A percentile compares a stretch with the other conserved stretches of the same genome.
Conservation (phyloP, 2,888 invertebrate genomes). For the Baccha elongata region DNA sequence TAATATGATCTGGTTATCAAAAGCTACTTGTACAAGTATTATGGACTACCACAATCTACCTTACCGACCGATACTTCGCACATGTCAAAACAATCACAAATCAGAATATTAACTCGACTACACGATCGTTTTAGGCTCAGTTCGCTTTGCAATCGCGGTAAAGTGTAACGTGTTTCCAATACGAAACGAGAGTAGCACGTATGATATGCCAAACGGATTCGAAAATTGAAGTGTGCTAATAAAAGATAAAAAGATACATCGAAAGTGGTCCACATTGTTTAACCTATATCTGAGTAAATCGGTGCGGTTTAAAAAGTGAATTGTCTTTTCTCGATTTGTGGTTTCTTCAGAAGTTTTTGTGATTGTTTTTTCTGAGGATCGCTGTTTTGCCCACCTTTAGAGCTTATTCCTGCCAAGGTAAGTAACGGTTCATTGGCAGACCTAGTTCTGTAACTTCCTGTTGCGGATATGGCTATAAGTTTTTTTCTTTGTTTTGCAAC, state of each 20-base stretch:
- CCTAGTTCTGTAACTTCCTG: constrained; percentile 46
- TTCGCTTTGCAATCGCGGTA: constrained; percentile 59
- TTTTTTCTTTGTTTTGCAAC: neutral
- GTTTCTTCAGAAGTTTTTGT: constrained; percentile 2
- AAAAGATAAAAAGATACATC: constrained; percentile 1
- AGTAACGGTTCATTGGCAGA: constrained; percentile 37
- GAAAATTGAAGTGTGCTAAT: constrained; percentile 34
- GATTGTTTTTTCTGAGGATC: constrained; percentile 4
- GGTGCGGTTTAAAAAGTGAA: constrained; percentile 39
- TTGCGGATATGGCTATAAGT: neutral
- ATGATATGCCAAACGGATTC: constrained; percentile 37
- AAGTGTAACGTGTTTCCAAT: constrained; percentile 38
- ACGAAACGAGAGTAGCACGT: constrained; percentile 25
- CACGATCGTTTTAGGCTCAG: constrained; percentile 59
- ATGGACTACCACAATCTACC: constrained; percentile 25
- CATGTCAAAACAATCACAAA: constrained; percentile 44
- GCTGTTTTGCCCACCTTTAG: neutral
- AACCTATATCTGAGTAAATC: constrained; percentile 19
- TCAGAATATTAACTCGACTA: constrained; percentile 59
- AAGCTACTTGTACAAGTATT: constrained; percentile 40
- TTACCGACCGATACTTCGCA: constrained; percentile 24
- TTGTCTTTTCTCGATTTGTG: constrained; percentile 27
- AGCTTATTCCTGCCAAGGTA: constrained; percentile 19
- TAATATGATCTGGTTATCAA: constrained; percentile 30
- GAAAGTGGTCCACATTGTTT: constrained; percentile 46